phyloP scores from a whole-genome alignment of 53 echinoderm and acorn worm species.

The Zoroaster sp. region DNA sequence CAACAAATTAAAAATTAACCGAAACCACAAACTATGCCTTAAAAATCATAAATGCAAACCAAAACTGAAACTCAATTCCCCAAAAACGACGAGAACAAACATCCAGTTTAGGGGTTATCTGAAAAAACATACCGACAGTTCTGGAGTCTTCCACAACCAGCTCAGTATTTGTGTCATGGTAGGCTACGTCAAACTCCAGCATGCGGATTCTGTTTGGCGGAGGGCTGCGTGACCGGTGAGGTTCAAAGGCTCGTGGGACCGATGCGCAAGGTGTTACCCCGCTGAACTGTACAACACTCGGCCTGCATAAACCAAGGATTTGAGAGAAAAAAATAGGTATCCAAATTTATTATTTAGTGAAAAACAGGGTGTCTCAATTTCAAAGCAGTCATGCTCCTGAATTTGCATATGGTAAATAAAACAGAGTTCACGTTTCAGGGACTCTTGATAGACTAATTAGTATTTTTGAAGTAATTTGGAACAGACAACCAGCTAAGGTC shows the following conservation, averaged over 20 bases:
- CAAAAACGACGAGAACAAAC: background rate
- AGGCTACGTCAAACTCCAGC: slow-evolving; percentile 64
- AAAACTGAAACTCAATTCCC: background rate
- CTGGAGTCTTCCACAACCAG: slow-evolving; percentile 61
- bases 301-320: slow-evolving; percentile 10
- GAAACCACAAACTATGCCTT: background rate
- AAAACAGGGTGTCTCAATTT: too few species aligned
- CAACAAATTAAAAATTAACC: too few species aligned
- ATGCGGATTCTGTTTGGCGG: slow-evolving; percentile 40
- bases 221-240: slow-evolving; percentile 31
- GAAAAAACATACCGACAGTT: slow-evolving; percentile 59
- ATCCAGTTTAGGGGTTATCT: background rate
- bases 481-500: too few species aligned
- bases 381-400: too few species aligned
- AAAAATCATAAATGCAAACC: background rate
- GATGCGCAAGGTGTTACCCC: slow-evolving; percentile 11
- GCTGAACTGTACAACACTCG: slow-evolving; percentile 37
- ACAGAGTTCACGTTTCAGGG: too few species aligned
- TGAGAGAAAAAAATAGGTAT: too few species aligned
- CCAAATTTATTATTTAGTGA: too few species aligned
- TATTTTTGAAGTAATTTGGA: too few species aligned
- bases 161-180: slow-evolving; percentile 62
- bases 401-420: too few species aligned
- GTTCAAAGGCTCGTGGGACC: slow-evolving; percentile 20
- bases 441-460: too few species aligned